A percentile compares a stretch with the other conserved stretches of the same genome.
phyloP scores from a whole-genome alignment of 2,888 invertebrate species.

The Drosophila subquinaria region DNA sequence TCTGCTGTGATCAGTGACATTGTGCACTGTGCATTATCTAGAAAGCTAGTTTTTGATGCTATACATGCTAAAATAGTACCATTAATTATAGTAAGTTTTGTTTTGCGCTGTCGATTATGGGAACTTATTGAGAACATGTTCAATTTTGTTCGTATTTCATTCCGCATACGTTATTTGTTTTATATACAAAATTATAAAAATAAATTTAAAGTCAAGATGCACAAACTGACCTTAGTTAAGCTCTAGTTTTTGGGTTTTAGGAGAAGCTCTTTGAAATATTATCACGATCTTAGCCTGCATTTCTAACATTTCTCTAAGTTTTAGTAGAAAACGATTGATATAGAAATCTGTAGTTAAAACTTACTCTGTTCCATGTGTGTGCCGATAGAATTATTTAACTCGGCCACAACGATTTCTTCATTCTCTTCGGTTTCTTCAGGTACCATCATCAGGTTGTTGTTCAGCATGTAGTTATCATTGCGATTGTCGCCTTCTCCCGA shows the following conservation, averaged over 20 bases:
- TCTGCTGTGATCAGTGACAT: too few relatives aligned
- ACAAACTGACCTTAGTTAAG: neutral
- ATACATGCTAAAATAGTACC: too few relatives aligned
- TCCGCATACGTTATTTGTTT: too few relatives aligned
- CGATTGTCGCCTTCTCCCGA: slow-evolving; percentile 47
- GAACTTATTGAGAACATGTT: too few relatives aligned
- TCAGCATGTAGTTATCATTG: slow-evolving; percentile 53
- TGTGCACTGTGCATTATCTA: too few relatives aligned
- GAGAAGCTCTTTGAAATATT: neutral
- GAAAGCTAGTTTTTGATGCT: too few relatives aligned
- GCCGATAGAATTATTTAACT: slow-evolving; percentile 59
- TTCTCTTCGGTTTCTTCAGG: slow-evolving; percentile 79
- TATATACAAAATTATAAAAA: neutral
- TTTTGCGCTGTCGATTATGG: too few relatives aligned
- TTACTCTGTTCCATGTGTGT: slow-evolving; percentile 69
- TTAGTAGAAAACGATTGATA: neutral
- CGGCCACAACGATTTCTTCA: slow-evolving; percentile 70
- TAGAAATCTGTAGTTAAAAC: slow-evolving; percentile 50
- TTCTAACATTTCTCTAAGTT: too few relatives aligned
- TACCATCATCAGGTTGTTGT: slow-evolving; percentile 75
- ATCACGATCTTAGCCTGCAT: neutral
- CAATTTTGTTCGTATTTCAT: too few relatives aligned
- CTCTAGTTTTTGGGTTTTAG: neutral
- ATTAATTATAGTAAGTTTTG: too few relatives aligned
- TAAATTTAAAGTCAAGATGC: neutral